Percentiles rank a stretch among this genome's conserved stretches.
phyloP scores from a whole-genome alignment of 2,113 vertebrate species.

The Formicarius rufipectus region DNA sequence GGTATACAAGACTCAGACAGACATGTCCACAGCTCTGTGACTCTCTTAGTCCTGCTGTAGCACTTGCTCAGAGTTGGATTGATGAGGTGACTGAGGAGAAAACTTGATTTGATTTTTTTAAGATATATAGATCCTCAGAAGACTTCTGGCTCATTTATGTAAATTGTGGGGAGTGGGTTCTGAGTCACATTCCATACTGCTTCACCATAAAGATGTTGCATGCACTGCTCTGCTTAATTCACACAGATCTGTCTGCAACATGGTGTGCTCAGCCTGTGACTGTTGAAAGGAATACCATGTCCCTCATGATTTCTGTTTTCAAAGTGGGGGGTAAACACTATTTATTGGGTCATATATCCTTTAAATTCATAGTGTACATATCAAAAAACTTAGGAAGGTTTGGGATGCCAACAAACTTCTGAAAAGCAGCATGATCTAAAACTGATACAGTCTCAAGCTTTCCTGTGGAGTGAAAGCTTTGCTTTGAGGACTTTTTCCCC shows the following conservation, averaged over 20 bases:
- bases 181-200: background rate
- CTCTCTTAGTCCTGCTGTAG: background rate
- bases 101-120: background rate
- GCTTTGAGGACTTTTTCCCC: background rate
- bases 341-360: background rate
- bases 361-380: background rate
- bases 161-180: fast-evolving
- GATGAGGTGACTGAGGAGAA: background rate
- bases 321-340: background rate
- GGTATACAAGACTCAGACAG: background rate
- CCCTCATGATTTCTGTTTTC: background rate
- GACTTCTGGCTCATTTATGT: fast-evolving
- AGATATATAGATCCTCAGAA: background rate
- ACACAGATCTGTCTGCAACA: background rate
- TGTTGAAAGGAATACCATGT: fast-evolving
- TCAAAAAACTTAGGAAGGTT: background rate
- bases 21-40: background rate
- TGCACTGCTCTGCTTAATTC: background rate
- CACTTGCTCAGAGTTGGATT: background rate
- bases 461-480: background rate
- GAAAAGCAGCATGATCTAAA: background rate
- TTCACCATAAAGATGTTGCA: background rate
- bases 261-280: background rate
- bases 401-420: background rate
- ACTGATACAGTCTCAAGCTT: background rate